Evolutionary conservation across 2,113 vertebrate species (phyloP), one percentile per base, ranked within the genome.

Genomic region (Perca schrenkii): DNA sequence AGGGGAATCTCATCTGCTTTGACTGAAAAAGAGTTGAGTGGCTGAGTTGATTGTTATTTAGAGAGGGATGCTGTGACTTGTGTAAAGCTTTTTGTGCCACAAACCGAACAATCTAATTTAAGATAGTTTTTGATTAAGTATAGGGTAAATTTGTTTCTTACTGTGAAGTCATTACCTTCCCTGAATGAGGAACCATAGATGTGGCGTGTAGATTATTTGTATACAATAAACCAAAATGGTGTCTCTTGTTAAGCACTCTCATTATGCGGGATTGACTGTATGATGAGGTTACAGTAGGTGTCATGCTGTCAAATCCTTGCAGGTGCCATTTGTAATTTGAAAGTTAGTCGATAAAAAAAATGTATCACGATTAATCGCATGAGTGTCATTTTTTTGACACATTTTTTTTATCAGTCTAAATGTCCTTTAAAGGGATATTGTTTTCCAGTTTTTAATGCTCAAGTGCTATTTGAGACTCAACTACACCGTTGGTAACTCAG

Each of bases 41-140:
- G 19, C 61, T 61, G 60, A 78, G 71, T 21, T 86, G 83, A 86
- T 85, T 81, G 57, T 69, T 82, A 74, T 85, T 80, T 82, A 72
- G 28, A 70, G 56, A 73, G 46, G 74, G 71, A 53, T 22, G 56
- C 71, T 85, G 76, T 53, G 82, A 52, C 69, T 75, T 79, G 34
- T 74, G 47, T 52, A 86, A 79, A 83, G 74, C 54, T 65, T 73
- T 67, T 10, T 21, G 1, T 53, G 40, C 53, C 46, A 81, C 40
- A 56, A 66, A 74, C 50, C 4, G 4, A 62, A 75, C 25, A 19
- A 53, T 54, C 40, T 5, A 28, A 22, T 69, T 43, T 43, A 43
- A 43, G 53, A 21, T n/a, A 62, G 22, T 62, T 81, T 71, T 68
- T 4, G 19, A 58, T 66, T 57, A 65, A 47, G 12, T 53, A 47